Evolutionary conservation across 2,888 invertebrate genomes (phyloP), one percentile per base, ranked within the genome.

Genomic region (Nephrotoma guestfalica): DNA sequence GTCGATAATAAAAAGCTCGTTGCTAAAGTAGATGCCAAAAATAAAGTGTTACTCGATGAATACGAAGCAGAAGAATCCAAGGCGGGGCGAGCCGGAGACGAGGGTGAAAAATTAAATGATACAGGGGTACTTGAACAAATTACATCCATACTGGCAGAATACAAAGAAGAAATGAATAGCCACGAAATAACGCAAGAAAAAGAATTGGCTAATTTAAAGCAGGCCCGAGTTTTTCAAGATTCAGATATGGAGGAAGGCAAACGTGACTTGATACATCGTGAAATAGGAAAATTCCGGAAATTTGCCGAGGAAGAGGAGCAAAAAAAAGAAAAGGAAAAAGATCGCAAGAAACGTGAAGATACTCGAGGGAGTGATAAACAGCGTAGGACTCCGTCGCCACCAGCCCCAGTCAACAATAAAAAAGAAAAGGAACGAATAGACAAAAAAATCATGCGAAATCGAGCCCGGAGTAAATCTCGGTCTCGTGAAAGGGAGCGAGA

Each of bases 281-380:
- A 99, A 94, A 99, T 99, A 92, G 97, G 97, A 89, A 98, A 97
- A 92, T 99, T 99, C 93, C 95, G 99, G 88, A 98, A 98, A 93
- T 96, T 97, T 89, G 98, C 92, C 15, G 92, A 92, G 87, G 91
- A 91, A 30, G 91, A 91, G 87, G 91, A 92, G 86, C 90, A 91
- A 88, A 90, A 91, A 87, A 92, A 92, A 86, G 91, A 93, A 88
- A 92, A 93, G 6, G 93, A 93, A 87, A 93, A 93, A 88, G 92
- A 91, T 87, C 89, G 92, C 6, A 91, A 90, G 86, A 92, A 92
- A 87, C 89, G 91, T 86, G 90, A 91, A 86, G 92, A 91, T 86
- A 90, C 90, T 87, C 92, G 91, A 88, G 91, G 92, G 57, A 90
- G 89, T 86, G 92, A 92, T 86, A 91, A 90, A 41, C 88, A 43